These are phyloP conservation scores for Drosophila incognita DNA, from an alignment of 2,888 invertebrate species.

Conservation along the genomic window DNA sequence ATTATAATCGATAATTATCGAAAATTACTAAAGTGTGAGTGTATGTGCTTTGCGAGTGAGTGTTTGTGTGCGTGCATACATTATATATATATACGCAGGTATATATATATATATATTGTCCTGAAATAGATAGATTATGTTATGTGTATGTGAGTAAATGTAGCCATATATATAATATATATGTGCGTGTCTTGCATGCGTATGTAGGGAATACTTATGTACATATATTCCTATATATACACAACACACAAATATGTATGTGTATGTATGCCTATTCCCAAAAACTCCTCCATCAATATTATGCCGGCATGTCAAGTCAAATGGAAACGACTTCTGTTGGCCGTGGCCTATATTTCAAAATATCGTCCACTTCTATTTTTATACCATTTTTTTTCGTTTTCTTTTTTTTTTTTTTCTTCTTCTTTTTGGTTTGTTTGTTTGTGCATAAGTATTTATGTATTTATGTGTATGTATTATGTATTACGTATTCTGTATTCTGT, in stretches of 20 bases:
- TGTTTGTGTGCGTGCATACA: conserved; percentile 20
- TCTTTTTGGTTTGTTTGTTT: conserved; percentile 3
- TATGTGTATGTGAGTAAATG: conserved; percentile 5
- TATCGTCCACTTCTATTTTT: conserved; percentile 52
- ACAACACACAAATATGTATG: conserved; percentile 9
- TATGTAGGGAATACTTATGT: neutral
- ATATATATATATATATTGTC: conserved; percentile 9
- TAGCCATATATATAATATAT: conserved; percentile 18
- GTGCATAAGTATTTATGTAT: conserved; percentile 54
- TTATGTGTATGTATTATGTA: conserved; percentile 11
- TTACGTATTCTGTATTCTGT: conserved; percentile 25
- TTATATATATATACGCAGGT: neutral
- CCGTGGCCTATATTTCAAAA: conserved; percentile 16
- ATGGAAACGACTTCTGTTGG: neutral
- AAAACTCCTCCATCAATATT: conserved; percentile 13
- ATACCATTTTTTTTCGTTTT: conserved; percentile 13
- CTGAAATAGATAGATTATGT: conserved; percentile 4
- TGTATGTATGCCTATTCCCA: neutral
- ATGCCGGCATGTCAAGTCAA: conserved; percentile 24
- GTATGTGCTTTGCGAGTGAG: neutral
- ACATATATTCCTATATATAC: conserved; percentile 8
- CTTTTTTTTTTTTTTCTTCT: neutral
- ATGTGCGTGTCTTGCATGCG: conserved; percentile 1
- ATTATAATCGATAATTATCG: conserved; percentile 17
- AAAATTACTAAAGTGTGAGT: conserved; percentile 12